Conservation (phyloP, 2,113 vertebrate genomes). For the Lophius piscatorius region DNA sequence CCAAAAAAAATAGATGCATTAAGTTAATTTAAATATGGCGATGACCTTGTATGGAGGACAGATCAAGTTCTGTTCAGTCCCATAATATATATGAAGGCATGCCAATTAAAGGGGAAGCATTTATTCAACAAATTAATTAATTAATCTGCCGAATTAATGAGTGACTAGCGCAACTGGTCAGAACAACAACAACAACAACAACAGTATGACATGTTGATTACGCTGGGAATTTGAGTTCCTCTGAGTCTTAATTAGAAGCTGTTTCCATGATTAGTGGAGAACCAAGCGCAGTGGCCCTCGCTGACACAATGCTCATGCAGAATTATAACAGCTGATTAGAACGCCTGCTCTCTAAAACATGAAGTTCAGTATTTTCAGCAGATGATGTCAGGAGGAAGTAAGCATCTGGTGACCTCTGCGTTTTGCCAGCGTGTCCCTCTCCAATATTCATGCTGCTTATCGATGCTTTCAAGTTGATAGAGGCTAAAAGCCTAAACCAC, state of each 20-base stretch:
- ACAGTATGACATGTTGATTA: background rate
- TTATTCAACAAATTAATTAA: background rate
- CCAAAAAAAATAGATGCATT: background rate
- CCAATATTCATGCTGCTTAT: constrained; percentile 22
- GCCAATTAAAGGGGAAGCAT: background rate
- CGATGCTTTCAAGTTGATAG: constrained; percentile 40
- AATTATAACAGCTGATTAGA: background rate
- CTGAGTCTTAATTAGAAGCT: constrained; percentile 19
- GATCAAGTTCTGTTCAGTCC: background rate
- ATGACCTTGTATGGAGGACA: background rate
- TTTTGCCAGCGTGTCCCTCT: constrained; percentile 20
- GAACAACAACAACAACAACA: background rate
- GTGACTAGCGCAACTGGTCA: background rate
- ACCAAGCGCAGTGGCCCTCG: background rate
- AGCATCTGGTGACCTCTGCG: background rate
- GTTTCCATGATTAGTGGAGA: constrained; percentile 15
- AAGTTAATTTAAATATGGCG: background rate
- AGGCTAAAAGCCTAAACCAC: constrained; percentile 44
- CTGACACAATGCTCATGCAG: background rate
- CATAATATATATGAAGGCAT: background rate
- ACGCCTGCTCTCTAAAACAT: background rate
- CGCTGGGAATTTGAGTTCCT: constrained; percentile 1
- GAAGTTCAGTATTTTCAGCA: background rate
- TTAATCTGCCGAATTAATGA: background rate
- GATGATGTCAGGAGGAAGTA: constrained; percentile 16